Base-by-base conservation (phyloP, 2,888 invertebrate species). In the Ectobius pallidus region DNA sequence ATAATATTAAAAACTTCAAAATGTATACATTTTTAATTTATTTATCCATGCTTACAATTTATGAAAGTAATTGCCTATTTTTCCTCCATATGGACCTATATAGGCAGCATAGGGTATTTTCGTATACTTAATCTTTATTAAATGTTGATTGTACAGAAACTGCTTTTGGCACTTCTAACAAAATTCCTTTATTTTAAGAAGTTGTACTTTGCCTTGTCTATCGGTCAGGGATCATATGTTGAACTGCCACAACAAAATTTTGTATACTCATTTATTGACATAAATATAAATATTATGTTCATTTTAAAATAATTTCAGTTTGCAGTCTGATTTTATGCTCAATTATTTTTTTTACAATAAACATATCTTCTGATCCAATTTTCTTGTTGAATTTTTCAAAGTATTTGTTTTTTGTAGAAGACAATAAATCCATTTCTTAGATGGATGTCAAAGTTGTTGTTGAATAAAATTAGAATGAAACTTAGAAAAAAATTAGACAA, bases 191-290 rank as follows among this genome's bases (percentile, higher is more conserved):
- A 25, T 22, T 63, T 42, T 30, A 62, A 63, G 3, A 18, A 44
- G 39, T 44, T 65, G 39, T 62, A 65, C 34, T 39, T 42, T 65
- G 65, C 65, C 46, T 44, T 65, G 65, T 46, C 30, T 25, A n/a
- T 58, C 58, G 27, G 58, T 30, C 44, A 65, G 44, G 27, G 27
- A 27, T 46, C 42, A 44, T 65, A 25, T 63, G 63, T 65, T 65
- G 9, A 46, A 65, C 46, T 46, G 46, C 65, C 65, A 65, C 65
- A n/a, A 46, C 46, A 46, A 46, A 65, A 65, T 46, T 58, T 65
- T 65, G 65, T 65, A 65, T 65, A 65, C 30, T 65, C 65, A 27
- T 65, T 65, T 65, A 65, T 34, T 65, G 65, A 63, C 46, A 65
- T n/a, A 65, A 65, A 65, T 65, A 65, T 46, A 65, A 27, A 65